Conservation (phyloP, 2,113 vertebrate species). For the Rhineura floridana region DNA sequence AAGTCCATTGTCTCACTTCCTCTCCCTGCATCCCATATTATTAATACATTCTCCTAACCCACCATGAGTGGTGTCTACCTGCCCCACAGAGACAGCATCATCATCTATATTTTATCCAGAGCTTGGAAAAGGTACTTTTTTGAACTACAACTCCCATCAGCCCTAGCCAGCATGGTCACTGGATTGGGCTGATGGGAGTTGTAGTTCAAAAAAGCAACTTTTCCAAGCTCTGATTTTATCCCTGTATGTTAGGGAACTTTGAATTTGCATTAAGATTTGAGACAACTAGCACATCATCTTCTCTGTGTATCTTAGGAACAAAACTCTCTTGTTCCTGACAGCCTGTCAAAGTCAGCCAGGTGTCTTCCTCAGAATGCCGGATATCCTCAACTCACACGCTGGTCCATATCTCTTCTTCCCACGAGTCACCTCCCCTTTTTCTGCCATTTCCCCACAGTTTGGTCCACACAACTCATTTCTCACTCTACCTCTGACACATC, state of each 20-base stretch:
- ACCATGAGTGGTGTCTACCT: background rate
- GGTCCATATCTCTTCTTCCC: background rate
- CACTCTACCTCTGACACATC: background rate
- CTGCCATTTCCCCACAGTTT: conserved; percentile 1
- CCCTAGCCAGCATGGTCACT: too few relatives aligned
- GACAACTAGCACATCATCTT: background rate
- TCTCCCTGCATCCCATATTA: too few relatives aligned
- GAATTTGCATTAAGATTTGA: background rate
- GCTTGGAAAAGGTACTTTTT: too few relatives aligned
- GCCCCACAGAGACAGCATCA: background rate
- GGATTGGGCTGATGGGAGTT: too few relatives aligned
- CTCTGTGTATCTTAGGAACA: background rate
- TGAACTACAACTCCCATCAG: too few relatives aligned
- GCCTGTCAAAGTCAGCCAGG: background rate
- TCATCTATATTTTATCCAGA: background rate
- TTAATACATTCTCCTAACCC: conserved; percentile 15
- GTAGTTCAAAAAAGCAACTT: too few relatives aligned
- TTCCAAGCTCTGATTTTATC: too few relatives aligned
- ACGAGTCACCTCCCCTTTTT: background rate
- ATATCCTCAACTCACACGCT: background rate
- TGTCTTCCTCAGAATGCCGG: background rate
- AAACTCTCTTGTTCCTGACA: background rate
- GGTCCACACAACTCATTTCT: conserved; percentile 14
- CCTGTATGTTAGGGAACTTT: conserved; percentile 2
- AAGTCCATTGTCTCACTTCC: background rate